Percentiles rank a stretch among this genome's conserved stretches.
Evolutionary conservation across 2,888 invertebrate genomes (phyloP).

Genomic region (Blomia tropicalis): DNA sequence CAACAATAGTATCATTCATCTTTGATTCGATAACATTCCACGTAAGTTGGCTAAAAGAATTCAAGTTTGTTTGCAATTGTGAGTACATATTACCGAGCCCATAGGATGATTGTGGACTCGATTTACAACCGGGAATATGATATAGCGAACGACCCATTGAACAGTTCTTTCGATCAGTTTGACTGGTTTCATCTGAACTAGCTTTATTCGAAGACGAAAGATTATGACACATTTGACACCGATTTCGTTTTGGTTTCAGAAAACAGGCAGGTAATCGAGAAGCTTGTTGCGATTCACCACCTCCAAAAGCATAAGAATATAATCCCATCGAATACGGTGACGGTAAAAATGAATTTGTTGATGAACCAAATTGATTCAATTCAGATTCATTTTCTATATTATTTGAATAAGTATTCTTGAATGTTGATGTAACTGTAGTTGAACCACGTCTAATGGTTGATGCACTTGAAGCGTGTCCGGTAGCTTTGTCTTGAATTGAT

Average conservation of each 20-base stretch:
- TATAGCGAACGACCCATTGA: background rate
- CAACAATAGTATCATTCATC: background rate
- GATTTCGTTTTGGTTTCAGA: background rate
- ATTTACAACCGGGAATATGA: constrained; percentile 1
- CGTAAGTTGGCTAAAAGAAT: background rate
- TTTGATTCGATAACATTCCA: background rate
- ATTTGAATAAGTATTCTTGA: background rate
- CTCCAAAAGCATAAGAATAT: no score
- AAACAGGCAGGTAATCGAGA: background rate
- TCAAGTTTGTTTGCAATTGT: background rate
- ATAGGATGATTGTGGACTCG: background rate
- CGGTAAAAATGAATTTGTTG: background rate
- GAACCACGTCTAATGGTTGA: background rate
- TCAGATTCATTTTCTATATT: background rate
- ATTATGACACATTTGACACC: background rate
- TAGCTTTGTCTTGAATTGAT: background rate
- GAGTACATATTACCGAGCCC: background rate
- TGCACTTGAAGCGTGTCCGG: background rate
- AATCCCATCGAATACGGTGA: background rate
- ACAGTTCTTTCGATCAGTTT: no score
- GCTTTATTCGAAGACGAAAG: background rate
- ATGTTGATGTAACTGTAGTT: background rate
- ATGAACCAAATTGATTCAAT: background rate
- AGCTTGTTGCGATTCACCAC: no score
- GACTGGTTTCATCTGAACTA: background rate